These are phyloP conservation scores for Pyralis farinalis DNA, from an alignment of 2,888 invertebrate species.

Conservation along the genomic window DNA sequence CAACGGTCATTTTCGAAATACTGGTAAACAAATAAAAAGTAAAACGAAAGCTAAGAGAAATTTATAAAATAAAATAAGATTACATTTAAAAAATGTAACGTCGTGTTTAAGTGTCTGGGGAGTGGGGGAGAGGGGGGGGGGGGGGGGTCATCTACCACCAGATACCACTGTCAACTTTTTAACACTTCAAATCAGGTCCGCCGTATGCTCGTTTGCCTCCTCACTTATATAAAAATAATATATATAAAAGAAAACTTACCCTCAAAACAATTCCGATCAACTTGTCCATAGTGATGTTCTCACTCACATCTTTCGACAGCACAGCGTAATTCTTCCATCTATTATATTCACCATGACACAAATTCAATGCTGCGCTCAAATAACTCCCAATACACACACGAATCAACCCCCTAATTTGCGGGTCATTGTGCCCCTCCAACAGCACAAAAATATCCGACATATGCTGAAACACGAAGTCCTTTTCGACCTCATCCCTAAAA, in stretches of 20 bases:
- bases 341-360: slow-evolving; percentile 78
- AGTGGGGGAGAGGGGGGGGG: no score
- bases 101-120: no score
- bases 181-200: no score
- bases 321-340: slow-evolving; percentile 64
- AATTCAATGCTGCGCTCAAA: slow-evolving; percentile 80
- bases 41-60: no score
- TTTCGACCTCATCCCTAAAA: slow-evolving; percentile 22
- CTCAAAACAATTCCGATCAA: slow-evolving; percentile 77
- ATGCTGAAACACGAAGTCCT: slow-evolving; percentile 75
- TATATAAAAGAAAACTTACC: slow-evolving; percentile 47
- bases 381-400: slow-evolving; percentile 85
- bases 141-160: no score
- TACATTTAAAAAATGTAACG: neutral
- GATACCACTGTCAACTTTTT: no score
- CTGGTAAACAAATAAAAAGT: no score
- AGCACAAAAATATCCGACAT: slow-evolving; percentile 85
- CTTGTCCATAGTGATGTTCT: slow-evolving; percentile 61
- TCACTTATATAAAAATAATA: neutral
- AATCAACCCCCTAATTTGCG: slow-evolving; percentile 88
- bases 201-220: no score
- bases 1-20: no score
- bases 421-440: slow-evolving; percentile 88
- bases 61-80: neutral
- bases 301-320: slow-evolving; percentile 56